Evolutionary conservation across 2,888 invertebrate genomes (phyloP), one percentile per base, ranked within the genome.

Genomic region (Chorisops tibialis): DNA sequence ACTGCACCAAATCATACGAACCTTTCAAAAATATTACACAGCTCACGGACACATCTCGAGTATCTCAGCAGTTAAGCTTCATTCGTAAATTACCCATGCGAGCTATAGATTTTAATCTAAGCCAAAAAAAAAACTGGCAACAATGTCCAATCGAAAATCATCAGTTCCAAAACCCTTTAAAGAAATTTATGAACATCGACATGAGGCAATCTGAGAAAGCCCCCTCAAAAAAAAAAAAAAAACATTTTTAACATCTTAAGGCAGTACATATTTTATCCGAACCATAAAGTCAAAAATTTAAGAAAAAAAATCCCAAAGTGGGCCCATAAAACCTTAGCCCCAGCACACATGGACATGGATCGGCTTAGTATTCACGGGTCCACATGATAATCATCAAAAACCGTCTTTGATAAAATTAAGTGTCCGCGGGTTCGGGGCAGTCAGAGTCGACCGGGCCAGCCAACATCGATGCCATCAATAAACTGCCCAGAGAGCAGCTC

Each of bases 251-350:
- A 56, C 56, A 35, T 56, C 56, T 43, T 43, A 24, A 30, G 56
- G 56, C 56, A 45, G 56, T 56, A 56, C 43, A 56, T 56, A 56
- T 56, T 56, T 56, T 56, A 56, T 56, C 43, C 21, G 43, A 18
- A 2, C 56, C 45, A 56, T 56, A 56, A 56, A 56, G 56, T 24
- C 16, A 18, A 56, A 30, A 56, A 30, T 43, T 18, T 41, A 30
- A 30, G 43, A 43, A 50, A 35, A 18, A 43, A 30, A 30, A 43
- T 18, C 41, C 41, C 18, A 56, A 43, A 43, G 30, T 21, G 56
- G 35, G 56, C 24, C 35, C 35, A 56, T 56, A 56, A 56, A 56
- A 56, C 43, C 21, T 24, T 24, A 30, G 45, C 30, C 30, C 41
- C 54, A 24, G 16, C 43, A 54, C 54, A 11, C 38, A 52, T 19